Conservation (phyloP, 2,113 vertebrate species). For the Lynx canadensis region DNA sequence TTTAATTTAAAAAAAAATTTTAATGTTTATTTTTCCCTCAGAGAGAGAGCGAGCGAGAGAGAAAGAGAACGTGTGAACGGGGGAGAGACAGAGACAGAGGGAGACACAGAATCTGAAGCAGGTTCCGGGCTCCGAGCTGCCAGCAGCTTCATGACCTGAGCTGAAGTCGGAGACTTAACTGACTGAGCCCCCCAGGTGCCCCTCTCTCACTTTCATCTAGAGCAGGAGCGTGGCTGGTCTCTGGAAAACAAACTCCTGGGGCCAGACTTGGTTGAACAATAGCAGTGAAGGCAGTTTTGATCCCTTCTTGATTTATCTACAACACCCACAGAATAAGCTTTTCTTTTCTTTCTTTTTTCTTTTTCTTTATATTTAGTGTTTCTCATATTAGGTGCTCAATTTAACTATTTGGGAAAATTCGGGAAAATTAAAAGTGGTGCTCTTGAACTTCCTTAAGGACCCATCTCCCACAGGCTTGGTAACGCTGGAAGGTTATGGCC, state of each 20-base stretch:
- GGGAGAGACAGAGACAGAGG: no score
- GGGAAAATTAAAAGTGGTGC: neutral
- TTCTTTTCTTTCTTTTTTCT: neutral
- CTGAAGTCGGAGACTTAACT: no score
- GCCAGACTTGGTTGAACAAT: neutral
- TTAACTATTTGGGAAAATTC: neutral
- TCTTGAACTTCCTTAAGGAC: neutral
- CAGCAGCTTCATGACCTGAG: no score
- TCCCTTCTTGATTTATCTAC: neutral
- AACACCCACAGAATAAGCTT: neutral
- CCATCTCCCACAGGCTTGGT: neutral
- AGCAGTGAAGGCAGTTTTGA: neutral
- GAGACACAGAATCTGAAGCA: no score
- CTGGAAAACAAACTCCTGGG: neutral
- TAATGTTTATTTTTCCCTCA: no score
- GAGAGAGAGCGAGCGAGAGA: no score
- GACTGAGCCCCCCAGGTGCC: no score
- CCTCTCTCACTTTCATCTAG: neutral
- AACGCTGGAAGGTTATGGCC: neutral
- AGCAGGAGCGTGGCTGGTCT: neutral
- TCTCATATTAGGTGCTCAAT: neutral
- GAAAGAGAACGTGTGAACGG: no score
- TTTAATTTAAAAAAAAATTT: rapidly evolving
- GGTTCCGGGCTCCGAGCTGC: no score
- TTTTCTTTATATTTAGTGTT: neutral